These are phyloP conservation scores for Odocoileus hemionus DNA, from an alignment of 2,113 vertebrate genomes.

Conservation along the genomic window DNA sequence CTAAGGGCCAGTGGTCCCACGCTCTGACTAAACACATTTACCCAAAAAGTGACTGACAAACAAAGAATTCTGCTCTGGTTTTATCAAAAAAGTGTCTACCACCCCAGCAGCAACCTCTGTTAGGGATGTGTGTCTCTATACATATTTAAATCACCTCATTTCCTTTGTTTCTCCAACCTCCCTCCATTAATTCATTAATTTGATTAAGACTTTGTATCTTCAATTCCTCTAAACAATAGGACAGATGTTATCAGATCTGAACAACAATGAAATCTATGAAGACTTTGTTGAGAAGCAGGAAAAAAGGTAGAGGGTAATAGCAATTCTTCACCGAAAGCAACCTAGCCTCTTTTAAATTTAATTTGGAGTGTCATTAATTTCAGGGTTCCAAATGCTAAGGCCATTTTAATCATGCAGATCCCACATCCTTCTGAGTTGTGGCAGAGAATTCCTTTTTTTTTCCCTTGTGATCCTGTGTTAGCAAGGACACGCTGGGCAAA, in stretches of 20 bases:
- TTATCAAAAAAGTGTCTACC: slow-evolving; percentile 33
- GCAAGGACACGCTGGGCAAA: slow-evolving; percentile 78
- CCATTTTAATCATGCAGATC: slow-evolving; percentile 74
- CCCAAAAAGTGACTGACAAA: slow-evolving; percentile 26
- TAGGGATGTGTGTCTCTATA: not conserved
- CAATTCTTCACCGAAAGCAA: slow-evolving; percentile 67
- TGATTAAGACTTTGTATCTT: slow-evolving; percentile 43
- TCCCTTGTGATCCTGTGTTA: slow-evolving; percentile 72
- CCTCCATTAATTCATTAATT: slow-evolving; percentile 59
- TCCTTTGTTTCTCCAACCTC: slow-evolving; percentile 48
- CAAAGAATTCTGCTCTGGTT: slow-evolving; percentile 20
- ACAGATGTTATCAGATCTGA: slow-evolving; percentile 57
- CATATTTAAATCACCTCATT: slow-evolving; percentile 38
- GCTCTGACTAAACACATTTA: slow-evolving; percentile 45
- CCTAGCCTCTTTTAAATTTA: slow-evolving; percentile 72
- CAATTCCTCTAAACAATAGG: slow-evolving; percentile 58
- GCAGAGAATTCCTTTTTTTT: slow-evolving; percentile 67
- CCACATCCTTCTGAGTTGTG: slow-evolving; percentile 72
- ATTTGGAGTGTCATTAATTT: slow-evolving; percentile 69
- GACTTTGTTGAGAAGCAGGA: slow-evolving; percentile 53
- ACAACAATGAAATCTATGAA: slow-evolving; percentile 65
- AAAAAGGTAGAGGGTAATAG: slow-evolving; percentile 61
- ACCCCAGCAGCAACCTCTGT: not conserved
- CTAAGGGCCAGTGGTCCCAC: slow-evolving; percentile 2
- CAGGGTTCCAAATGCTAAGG: slow-evolving; percentile 71